Base-by-base conservation (phyloP, 2,888 invertebrate species). In the Phortica okadai region DNA sequence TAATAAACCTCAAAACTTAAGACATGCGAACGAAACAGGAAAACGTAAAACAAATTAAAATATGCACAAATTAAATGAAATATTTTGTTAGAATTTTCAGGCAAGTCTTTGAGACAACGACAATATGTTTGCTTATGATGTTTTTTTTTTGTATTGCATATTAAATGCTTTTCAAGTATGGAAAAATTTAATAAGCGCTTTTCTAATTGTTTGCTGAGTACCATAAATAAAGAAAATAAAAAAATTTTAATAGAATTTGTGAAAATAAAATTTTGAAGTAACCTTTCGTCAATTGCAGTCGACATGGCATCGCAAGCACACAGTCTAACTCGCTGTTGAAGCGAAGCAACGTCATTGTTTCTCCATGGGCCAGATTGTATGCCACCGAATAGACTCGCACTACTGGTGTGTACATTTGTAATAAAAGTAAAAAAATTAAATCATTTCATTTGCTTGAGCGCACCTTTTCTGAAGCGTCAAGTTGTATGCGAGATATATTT, bases 371-470 rank as follows among this genome's bases (percentile, higher is more conserved):
- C 62, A 62, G 8, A 33, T 56, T 56, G 6, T 11, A 21, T 62
- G 1, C 62, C 21, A 5, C 62, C 25, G 16, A n/a, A 59, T 59
- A 59, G 10, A 21, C 25, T 62, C 10, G 5, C 21, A 62, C 62
- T 62, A 16, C 16, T 59, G 16, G 21, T 50, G 50, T 50, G 50
- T 50, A 14, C 50, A 11, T 50, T 50, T 62, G 21, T 25, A 72
- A 75, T 11, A 76, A 73, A 79, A 78, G 76, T 11, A 58, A 54
- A 45, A 67, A 79, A 82, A 81, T 82, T 80, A 82, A 87, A 88
- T 84, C 82, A 85, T 84, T 84, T 83, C 76, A 80, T 84, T 83
- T 83, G 88, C 88, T 85, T 83, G 84, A 85, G 79, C 85, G 86
- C 84, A 80, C 79, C 82, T 82, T 84, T 86, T 86, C 83, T 83